These are phyloP conservation scores for Scopus umbretta DNA, from an alignment of 2,113 vertebrate genomes.

Conservation along the genomic window DNA sequence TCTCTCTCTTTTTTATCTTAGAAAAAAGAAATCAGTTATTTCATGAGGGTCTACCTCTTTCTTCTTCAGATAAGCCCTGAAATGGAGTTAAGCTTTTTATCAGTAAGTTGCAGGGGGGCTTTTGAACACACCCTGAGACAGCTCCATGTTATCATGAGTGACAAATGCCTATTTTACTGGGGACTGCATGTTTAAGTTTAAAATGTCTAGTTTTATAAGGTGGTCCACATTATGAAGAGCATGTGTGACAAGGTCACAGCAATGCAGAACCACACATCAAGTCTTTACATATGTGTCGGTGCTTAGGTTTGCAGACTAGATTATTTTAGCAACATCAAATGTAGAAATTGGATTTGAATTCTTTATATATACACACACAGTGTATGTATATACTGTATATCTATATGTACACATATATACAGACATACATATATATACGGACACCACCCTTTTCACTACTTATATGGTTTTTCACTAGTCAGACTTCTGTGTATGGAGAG, in stretches of 20 bases:
- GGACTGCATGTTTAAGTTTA: background rate
- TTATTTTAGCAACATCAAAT: background rate
- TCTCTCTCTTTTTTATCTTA: background rate
- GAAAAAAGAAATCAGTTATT: background rate
- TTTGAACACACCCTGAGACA: conserved; percentile 44
- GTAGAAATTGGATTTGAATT: background rate
- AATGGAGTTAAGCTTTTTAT: conserved; percentile 66
- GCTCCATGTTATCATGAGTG: background rate
- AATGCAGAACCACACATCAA: background rate
- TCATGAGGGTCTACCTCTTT: conserved; percentile 24
- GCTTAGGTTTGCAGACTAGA: background rate
- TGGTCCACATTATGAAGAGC: background rate
- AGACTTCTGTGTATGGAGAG: background rate
- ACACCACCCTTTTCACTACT: background rate
- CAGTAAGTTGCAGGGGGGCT: conserved; percentile 47
- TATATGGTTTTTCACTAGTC: background rate
- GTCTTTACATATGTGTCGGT: background rate
- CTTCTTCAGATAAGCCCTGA: conserved; percentile 51
- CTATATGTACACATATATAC: background rate
- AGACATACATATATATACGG: background rate
- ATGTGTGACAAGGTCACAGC: background rate
- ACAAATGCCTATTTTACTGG: conserved; percentile 8
- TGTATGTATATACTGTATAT: background rate
- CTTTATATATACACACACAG: background rate
- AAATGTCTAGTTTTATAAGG: background rate